Conservation (phyloP, 2,113 vertebrate species). For the Epinephelus cyanopodus region DNA sequence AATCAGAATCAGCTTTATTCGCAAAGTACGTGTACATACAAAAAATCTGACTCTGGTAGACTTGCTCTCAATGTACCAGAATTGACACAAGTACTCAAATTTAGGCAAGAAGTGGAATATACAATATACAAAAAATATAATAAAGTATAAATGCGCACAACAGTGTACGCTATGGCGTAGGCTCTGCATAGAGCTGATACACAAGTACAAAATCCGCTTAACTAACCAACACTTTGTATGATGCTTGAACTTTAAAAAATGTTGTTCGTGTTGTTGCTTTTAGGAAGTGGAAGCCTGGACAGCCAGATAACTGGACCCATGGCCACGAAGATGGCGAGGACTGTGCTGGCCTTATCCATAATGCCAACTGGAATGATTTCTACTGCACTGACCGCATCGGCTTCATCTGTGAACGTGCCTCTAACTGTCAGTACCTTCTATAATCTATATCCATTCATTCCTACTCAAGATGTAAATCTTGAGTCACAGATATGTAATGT, state of each 20-base stretch:
- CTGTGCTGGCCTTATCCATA: conserved; percentile 91
- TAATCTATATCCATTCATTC: background rate
- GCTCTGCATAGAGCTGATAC: too few relatives aligned
- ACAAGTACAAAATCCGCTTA: background rate
- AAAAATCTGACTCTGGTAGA: too few relatives aligned
- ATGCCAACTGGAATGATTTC: conserved; percentile 96
- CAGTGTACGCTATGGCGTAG: too few relatives aligned
- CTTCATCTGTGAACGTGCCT: conserved; percentile 93
- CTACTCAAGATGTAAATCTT: too few relatives aligned
- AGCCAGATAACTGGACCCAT: conserved; percentile 96
- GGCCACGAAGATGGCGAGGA: conserved; percentile 92
- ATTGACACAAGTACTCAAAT: too few relatives aligned
- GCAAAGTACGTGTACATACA: too few relatives aligned
- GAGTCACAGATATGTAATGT: too few relatives aligned
- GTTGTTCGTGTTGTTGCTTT: conserved; percentile 17
- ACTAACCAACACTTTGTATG: background rate
- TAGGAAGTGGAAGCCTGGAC: conserved; percentile 95
- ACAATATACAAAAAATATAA: too few relatives aligned
- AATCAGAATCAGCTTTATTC: too few relatives aligned
- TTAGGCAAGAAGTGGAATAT: too few relatives aligned
- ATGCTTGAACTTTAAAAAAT: background rate
- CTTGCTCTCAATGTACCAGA: too few relatives aligned
- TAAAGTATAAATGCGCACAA: too few relatives aligned
- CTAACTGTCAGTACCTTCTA: conserved; percentile 80
- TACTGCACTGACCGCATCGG: conserved; percentile 92